phyloP scores from a whole-genome alignment of 2,888 invertebrate genomes.

The Operophtera brumata region DNA sequence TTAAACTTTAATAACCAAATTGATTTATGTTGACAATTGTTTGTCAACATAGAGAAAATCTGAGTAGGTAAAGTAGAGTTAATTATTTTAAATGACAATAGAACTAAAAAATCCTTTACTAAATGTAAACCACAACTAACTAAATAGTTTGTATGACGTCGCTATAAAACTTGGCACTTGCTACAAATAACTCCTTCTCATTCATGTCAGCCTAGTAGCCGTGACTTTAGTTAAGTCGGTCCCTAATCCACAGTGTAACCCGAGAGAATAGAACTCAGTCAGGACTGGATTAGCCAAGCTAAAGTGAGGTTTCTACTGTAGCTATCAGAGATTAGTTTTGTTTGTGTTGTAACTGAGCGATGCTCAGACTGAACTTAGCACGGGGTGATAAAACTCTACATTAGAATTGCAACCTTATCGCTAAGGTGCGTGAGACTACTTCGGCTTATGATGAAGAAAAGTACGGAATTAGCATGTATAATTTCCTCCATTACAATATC shows the following conservation, averaged over 20 bases:
- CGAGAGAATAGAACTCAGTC: constrained; percentile 1
- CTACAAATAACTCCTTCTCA: constrained; percentile 9
- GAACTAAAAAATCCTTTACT: neutral
- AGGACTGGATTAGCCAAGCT: constrained; percentile 19
- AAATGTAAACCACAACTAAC: constrained; percentile 1
- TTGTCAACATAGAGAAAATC: too few species aligned
- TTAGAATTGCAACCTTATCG: neutral
- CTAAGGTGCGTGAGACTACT: neutral
- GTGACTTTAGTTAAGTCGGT: constrained; percentile 39
- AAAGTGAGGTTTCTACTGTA: constrained; percentile 16
- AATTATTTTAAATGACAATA: too few species aligned
- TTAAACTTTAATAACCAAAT: too few species aligned
- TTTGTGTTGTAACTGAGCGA: constrained; percentile 17
- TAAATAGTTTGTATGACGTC: constrained; percentile 5
- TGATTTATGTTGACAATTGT: too few species aligned
- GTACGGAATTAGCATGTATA: neutral
- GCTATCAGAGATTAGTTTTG: constrained; percentile 20
- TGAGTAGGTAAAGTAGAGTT: too few species aligned
- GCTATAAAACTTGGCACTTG: constrained; percentile 10
- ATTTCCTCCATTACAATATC: neutral
- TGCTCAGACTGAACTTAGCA: constrained; percentile 7
- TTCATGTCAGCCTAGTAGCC: constrained; percentile 36
- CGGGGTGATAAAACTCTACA: neutral
- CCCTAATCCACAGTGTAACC: constrained; percentile 26
- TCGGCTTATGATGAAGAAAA: neutral